Base-by-base conservation (phyloP, 2,113 vertebrate genomes). In the Lanius ludovicianus region DNA sequence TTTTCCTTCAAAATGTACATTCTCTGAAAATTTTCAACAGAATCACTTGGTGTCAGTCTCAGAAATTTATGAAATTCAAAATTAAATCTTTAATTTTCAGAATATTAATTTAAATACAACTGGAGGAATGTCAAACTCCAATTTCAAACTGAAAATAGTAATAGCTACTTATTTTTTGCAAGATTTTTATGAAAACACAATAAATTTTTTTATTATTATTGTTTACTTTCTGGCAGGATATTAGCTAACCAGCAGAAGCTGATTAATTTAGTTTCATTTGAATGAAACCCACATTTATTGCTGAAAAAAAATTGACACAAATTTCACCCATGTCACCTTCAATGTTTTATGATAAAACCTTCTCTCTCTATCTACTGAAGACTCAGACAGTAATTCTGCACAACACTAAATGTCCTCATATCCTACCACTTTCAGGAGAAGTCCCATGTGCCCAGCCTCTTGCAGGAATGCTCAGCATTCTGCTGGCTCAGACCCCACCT, bases 381-480 rank as follows among this genome's bases (percentile, higher is more conserved):
- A 62, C 15, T 92, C 41, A 27, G 79, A 49, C 79, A 90, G 41
- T n/a, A 75, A 64, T 60, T 78, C 39, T 47, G n/a, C 35, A 56
- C 23, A 68, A 37, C 19, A 10, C 7, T 53, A 37, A 68, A 65
- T 17, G 16, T 30, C 56, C 33, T 89, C 33, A 50, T 35, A 33
- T 23, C 27, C 52, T 69, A 5, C 52, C 25, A 42, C 37, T 85
- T 73, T 44, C 57, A 88, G 57, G 28, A 49, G 11, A 84, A 90
- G 68, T 60, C n/a, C 31, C 41, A 30, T 1, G 18, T 2, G 15
- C 87, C 83, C 57, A 80, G 42, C 78, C 81, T 96, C 47, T 55
- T 82, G 49, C 57, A 95, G 89, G 92, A 94, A 96, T 65, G 85
- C 28, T 88, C 76, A 94, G 42, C 42, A 59, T 84, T 77, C 94